Evolutionary conservation across 2,797 vertebrate genomes (phyloP), one percentile per base, ranked within the genome.

Genomic region (Macropodus opercularis): DNA sequence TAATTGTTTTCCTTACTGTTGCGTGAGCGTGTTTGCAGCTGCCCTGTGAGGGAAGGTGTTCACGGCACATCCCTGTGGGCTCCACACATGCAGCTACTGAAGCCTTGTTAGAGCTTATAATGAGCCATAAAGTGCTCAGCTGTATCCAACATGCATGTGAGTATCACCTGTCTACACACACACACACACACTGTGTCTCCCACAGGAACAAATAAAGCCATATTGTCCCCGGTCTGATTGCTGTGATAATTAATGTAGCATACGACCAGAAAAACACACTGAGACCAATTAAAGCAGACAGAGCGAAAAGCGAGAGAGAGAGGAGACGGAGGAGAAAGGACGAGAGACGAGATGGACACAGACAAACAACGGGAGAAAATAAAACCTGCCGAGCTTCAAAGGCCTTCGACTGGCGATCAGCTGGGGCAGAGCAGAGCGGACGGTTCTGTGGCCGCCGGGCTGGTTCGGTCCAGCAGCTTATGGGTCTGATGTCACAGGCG

Each of bases 221-320:
- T 88, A 88, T 88, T 89, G 87, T 84, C 71, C 64, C 71, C 17
- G 51, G 66, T 68, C 81, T 88, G 83, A 85, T 80, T 80, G 80
- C 77, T 68, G 75, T 71, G 80, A 70, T 89, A 89, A 89, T 88
- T 85, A 89, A 85, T 85, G 85, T 79, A 85, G 68, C 86, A 87
- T 72, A 82, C 27, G 74, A 76, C 39, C 18, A 80, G 80, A 74
- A 74, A 86, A 85, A 80, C 82, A 85, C 87, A 73, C 56, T 21
- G 65, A 87, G 84, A 62, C 79, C 84, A 85, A 89, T 89, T 89
- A 87, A 41, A 69, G 1, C 40, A 13, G 59, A 61, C 49, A 59
- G 55, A 65, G 67, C 5, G 55, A 64, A 17, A 32, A 42, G 56
- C 4, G 12, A 15, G 9, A 22, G 18, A 19, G 26, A 8, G 9